Evolutionary conservation across 1,140 invertebrate species (phyloP).

Genomic region (Hycleus cichorii): DNA sequence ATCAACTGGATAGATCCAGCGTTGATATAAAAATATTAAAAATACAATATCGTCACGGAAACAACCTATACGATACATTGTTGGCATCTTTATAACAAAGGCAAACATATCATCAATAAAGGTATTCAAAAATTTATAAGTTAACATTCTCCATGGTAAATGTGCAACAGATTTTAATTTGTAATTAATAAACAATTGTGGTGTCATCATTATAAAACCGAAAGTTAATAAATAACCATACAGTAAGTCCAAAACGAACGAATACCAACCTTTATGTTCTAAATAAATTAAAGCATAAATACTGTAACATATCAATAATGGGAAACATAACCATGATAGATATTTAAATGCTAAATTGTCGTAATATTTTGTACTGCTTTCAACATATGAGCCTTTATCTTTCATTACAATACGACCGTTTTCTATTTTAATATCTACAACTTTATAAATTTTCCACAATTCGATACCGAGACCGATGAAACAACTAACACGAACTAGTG

Average conservation of each 20-base stretch:
- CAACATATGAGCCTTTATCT: constrained; percentile 95
- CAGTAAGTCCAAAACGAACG: constrained; percentile 83
- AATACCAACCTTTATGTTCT: constrained; percentile 95
- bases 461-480: constrained; percentile 94
- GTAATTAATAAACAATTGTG: constrained; percentile 98
- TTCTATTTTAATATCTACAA: constrained; percentile 77
- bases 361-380: constrained; percentile 91
- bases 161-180: constrained; percentile 98
- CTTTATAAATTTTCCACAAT: constrained; percentile 99
- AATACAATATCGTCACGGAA: constrained; percentile 98
- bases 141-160: constrained; percentile 98
- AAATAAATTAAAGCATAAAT: constrained; percentile 95
- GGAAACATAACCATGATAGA: constrained; percentile 92
- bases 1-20: constrained; percentile 97
- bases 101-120: constrained; percentile 99
- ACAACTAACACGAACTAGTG: constrained; percentile 86
- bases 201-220: constrained; percentile 99
- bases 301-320: constrained; percentile 85
- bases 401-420: constrained; percentile 68
- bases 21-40: constrained; percentile 97
- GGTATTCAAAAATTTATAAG: constrained; percentile 99
- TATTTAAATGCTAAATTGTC: constrained; percentile 95
- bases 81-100: constrained; percentile 99
- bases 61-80: constrained; percentile 90
- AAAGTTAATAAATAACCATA: constrained; percentile 98